These are phyloP conservation scores for Cheirogaleus major DNA, from an alignment of 2,797 vertebrate species.

Conservation along the genomic window DNA sequence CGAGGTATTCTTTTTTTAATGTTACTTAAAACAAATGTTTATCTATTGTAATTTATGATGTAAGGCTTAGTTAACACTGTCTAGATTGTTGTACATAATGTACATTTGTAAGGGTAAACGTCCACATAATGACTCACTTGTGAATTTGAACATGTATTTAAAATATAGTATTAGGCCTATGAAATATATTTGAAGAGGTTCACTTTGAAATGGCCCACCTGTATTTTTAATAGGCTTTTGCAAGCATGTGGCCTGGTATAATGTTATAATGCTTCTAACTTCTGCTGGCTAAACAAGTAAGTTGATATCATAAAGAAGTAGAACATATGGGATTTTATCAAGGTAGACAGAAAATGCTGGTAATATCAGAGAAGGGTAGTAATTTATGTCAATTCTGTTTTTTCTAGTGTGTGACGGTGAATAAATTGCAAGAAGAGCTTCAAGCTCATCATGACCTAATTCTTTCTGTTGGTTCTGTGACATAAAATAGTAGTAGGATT, in stretches of 20 bases:
- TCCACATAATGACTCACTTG: neutral
- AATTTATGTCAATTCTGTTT: neutral
- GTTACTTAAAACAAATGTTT: constrained; percentile 13
- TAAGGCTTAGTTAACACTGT: neutral
- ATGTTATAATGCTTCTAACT: neutral
- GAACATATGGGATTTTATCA: neutral
- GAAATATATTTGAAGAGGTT: neutral
- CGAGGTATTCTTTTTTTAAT: neutral
- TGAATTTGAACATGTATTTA: constrained; percentile 23
- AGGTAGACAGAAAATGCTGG: neutral
- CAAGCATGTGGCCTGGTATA: neutral
- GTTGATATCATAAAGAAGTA: constrained; percentile 4
- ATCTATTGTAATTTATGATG: neutral
- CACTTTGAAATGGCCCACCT: neutral
- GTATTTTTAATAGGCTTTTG: neutral
- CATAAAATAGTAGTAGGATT: neutral
- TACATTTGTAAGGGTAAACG: neutral
- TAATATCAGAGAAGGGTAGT: neutral
- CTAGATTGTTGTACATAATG: neutral
- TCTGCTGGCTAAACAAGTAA: neutral
- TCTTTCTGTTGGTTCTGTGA: neutral
- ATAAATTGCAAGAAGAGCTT: neutral
- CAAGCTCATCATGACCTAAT: neutral
- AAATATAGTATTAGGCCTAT: neutral
- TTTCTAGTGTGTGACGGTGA: neutral